Evolutionary conservation across 2,113 vertebrate species (phyloP).

Genomic region (Chaetops frenatus): DNA sequence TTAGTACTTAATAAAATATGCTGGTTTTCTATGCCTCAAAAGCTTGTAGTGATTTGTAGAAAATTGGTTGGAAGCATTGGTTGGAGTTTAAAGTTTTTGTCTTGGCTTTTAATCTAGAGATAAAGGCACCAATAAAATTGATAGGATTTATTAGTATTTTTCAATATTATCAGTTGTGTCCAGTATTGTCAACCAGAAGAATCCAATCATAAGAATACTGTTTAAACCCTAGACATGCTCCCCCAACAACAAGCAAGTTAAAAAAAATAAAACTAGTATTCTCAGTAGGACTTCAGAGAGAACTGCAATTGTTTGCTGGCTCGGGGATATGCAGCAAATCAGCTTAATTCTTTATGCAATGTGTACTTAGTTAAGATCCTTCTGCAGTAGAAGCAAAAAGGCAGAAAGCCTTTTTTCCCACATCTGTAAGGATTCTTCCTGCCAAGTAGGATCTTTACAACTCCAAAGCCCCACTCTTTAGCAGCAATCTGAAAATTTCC

Average conservation of each 20-base stretch:
- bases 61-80: background rate
- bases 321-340: background rate
- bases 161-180: background rate
- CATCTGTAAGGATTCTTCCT: background rate
- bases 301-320: background rate
- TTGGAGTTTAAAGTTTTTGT: background rate
- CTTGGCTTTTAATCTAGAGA: background rate
- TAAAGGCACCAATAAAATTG: background rate
- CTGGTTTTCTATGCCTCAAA: background rate
- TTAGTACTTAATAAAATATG: background rate
- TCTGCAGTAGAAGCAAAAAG: too few relatives aligned
- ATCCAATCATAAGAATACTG: background rate
- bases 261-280: background rate
- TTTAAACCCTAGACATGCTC: background rate
- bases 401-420: background rate
- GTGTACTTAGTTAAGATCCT: background rate
- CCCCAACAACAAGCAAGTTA: background rate
- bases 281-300: background rate
- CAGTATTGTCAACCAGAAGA: background rate
- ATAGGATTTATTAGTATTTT: background rate
- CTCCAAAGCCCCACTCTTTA: background rate
- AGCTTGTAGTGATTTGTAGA: background rate
- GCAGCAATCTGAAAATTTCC: background rate
- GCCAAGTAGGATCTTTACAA: background rate
- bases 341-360: background rate